A percentile compares a stretch with the other conserved stretches of the same genome.
Evolutionary conservation across 1,140 invertebrate genomes (phyloP).

Genomic region (Zophobas morio): DNA sequence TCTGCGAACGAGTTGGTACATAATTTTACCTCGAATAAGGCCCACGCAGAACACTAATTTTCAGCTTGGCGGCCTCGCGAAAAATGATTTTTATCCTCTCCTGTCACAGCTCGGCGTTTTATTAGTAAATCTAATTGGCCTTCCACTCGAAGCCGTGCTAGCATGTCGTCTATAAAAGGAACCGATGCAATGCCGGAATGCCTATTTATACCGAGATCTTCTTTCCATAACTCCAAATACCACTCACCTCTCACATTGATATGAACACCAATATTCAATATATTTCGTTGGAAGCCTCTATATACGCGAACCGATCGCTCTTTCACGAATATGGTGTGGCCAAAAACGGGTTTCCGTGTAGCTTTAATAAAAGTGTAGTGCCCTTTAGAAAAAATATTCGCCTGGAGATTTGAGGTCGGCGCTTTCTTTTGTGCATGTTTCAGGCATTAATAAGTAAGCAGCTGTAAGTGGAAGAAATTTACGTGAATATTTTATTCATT

Average conservation of each 20-base stretch:
- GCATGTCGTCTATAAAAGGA: too few species aligned
- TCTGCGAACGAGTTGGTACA: too few species aligned
- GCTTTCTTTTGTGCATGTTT: background rate
- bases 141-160: too few species aligned
- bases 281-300: constrained; percentile 14
- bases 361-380: constrained; percentile 17
- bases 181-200: background rate
- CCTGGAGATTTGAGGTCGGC: background rate
- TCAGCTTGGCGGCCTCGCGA: too few species aligned
- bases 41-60: too few species aligned
- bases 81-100: too few species aligned
- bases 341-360: constrained; percentile 8
- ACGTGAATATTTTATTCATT: constrained; percentile 25
- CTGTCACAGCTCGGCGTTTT: too few species aligned
- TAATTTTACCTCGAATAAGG: too few species aligned
- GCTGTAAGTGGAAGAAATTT: constrained; percentile 20
- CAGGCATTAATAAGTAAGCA: constrained; percentile 30
- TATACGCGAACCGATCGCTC: constrained; percentile 3
- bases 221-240: constrained; percentile 24
- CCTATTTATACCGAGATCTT: constrained; percentile 25
- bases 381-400: constrained; percentile 4
- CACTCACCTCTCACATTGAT: constrained; percentile 32
- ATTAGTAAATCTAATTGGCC: too few species aligned
- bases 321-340: constrained; percentile 15
- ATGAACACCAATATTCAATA: constrained; percentile 42